A percentile compares a stretch with the other conserved stretches of the same genome.
These are phyloP conservation scores for Acleris laterana DNA, from an alignment of 2,888 invertebrate genomes.

Conservation along the genomic window DNA sequence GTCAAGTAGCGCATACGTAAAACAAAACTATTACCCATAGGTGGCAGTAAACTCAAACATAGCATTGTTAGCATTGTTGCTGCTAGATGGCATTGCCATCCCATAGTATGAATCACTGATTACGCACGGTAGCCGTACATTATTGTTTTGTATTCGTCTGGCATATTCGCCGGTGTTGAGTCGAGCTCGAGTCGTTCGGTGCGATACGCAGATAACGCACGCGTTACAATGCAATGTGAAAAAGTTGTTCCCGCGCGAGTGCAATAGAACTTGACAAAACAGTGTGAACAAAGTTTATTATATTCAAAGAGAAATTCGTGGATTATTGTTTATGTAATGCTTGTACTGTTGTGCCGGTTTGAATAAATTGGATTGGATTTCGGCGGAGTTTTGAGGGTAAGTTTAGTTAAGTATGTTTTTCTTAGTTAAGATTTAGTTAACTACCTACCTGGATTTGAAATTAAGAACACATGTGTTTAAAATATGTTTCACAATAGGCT, in stretches of 20 bases:
- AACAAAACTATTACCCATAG: slow-evolving; percentile 47
- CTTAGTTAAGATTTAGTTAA: background rate
- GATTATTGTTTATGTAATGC: slow-evolving; percentile 60
- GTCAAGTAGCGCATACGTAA: slow-evolving; percentile 46
- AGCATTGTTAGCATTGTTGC: slow-evolving; percentile 10
- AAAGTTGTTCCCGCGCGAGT: slow-evolving; percentile 70
- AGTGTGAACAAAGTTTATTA: slow-evolving; percentile 63
- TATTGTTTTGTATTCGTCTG: slow-evolving; percentile 73
- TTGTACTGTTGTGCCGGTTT: slow-evolving; percentile 56
- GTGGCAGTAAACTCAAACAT: slow-evolving; percentile 45
- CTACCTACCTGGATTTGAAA: too few relatives aligned
- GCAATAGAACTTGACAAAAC: slow-evolving; percentile 65
- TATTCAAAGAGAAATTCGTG: slow-evolving; percentile 63
- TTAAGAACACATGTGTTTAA: background rate
- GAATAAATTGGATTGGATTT: slow-evolving; percentile 59
- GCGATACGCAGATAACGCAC: slow-evolving; percentile 63
- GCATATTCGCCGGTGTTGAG: slow-evolving; percentile 58
- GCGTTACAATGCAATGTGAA: slow-evolving; percentile 69
- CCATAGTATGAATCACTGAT: slow-evolving; percentile 22
- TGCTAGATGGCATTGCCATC: slow-evolving; percentile 44
- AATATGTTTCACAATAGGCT: too few relatives aligned
- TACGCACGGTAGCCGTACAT: slow-evolving; percentile 38
- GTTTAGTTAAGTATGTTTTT: slow-evolving; percentile 43
- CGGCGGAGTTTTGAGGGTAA: slow-evolving; percentile 58
- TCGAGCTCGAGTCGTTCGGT: slow-evolving; percentile 62